Percentiles rank a stretch among this genome's conserved stretches.
Conservation (phyloP, 2,113 vertebrate species). For the Riparia riparia region DNA sequence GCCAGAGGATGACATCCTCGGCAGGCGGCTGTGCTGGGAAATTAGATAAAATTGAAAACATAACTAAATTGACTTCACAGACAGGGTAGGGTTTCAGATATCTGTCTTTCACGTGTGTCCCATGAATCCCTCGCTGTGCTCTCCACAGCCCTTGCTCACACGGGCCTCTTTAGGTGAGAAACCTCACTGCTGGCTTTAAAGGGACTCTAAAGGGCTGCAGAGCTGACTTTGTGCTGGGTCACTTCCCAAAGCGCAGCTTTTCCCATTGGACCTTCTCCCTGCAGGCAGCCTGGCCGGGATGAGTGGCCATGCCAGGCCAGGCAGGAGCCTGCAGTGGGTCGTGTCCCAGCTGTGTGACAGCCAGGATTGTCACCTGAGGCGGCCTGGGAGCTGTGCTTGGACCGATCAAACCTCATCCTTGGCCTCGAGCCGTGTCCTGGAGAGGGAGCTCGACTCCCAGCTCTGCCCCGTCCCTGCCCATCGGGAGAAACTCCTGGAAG, state of each 20-base stretch:
- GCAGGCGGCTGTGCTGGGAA: not conserved
- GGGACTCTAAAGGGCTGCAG: rapidly evolving
- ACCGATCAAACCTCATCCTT: not conserved
- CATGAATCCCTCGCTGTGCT: not conserved
- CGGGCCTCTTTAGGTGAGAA: not conserved
- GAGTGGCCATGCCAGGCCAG: not conserved
- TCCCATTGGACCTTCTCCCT: rapidly evolving
- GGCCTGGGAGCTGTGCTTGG: not conserved
- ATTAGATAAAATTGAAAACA: not conserved
- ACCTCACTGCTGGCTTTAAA: not conserved
- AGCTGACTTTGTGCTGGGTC: not conserved
- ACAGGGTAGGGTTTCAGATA: not conserved
- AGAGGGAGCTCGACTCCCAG: conserved; percentile 42
- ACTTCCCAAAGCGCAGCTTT: rapidly evolving
- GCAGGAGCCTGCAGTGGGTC: not conserved
- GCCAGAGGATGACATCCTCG: not conserved
- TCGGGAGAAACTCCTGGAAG: not conserved
- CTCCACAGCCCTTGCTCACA: not conserved
- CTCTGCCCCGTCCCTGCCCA: not conserved
- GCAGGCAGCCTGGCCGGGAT: not conserved
- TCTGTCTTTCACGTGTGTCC: not conserved
- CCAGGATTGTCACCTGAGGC: not conserved
- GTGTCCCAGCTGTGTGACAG: not conserved
- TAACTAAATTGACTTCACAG: not conserved
- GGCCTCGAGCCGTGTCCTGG: not conserved